A percentile compares a stretch with the other conserved stretches of the same genome.
Evolutionary conservation across 2,113 vertebrate species (phyloP).

Genomic region (Centropus unirufus): DNA sequence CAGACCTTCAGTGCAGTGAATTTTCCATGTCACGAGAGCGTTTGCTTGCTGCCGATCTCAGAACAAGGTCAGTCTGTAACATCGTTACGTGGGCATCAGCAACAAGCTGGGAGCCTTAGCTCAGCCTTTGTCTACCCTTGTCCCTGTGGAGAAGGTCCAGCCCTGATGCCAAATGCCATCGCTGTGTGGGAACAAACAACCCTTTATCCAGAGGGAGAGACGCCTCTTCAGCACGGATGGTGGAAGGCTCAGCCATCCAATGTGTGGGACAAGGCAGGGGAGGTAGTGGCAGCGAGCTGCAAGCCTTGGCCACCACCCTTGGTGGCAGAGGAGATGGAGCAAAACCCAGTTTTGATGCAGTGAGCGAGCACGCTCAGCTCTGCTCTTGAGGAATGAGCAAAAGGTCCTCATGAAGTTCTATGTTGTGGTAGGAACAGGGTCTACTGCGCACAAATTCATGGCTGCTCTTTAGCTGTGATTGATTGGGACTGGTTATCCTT

Average conservation of each 20-base stretch:
- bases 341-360: accelerated
- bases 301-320: accelerated
- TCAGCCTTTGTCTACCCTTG: neutral
- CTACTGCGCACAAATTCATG: neutral
- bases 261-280: neutral
- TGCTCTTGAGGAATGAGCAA: neutral
- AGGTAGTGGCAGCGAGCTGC: accelerated
- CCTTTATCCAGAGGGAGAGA: neutral
- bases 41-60: neutral
- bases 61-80: neutral
- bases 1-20: neutral
- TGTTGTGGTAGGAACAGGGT: neutral
- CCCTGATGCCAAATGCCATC: neutral
- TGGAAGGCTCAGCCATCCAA: neutral
- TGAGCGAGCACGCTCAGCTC: neutral
- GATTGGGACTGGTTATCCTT: neutral
- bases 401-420: neutral
- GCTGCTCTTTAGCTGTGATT: neutral
- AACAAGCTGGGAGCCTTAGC: neutral
- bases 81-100: neutral
- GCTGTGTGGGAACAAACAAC: neutral
- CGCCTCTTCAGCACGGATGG: neutral
- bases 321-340: neutral
- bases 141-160: neutral
- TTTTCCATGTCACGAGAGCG: neutral